A percentile compares a stretch with the other conserved stretches of the same genome.
phyloP scores from a whole-genome alignment of 2,888 invertebrate species.

The Bellardia pandia region DNA sequence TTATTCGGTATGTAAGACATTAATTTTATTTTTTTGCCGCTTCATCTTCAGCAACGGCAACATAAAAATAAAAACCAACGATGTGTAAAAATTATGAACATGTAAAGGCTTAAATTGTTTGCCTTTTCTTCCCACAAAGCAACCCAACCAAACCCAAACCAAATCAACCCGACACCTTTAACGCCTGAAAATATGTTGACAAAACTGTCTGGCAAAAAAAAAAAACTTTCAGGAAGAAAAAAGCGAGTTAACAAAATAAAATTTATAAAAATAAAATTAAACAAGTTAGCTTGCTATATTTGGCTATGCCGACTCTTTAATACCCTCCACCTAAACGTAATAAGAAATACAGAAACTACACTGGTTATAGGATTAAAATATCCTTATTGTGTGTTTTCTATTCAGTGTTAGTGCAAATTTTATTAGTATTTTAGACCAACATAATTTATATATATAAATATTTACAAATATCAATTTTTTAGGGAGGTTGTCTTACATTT shows the following conservation, averaged over 20 bases:
- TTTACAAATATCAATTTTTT: too few species aligned
- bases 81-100: conserved; percentile 68
- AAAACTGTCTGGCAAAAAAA: neutral
- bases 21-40: conserved; percentile 53
- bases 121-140: neutral
- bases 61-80: conserved; percentile 68
- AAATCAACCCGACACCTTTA: neutral
- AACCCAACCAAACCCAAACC: neutral
- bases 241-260: conserved; percentile 67
- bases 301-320: too few species aligned
- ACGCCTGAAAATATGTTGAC: neutral
- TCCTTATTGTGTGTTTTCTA: too few species aligned
- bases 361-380: too few species aligned
- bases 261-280: neutral
- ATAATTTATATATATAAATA: too few species aligned
- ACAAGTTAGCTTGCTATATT: too few species aligned
- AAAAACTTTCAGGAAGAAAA: neutral
- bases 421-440: too few species aligned
- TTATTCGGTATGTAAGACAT: conserved; percentile 32
- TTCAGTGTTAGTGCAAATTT: too few species aligned
- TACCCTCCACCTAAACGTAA: too few species aligned
- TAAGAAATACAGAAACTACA: too few species aligned
- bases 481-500: too few species aligned
- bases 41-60: conserved; percentile 36
- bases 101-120: conserved; percentile 36